Base-by-base conservation (phyloP, 2,797 vertebrate genomes). In the Petrocephalus schoutedeni region DNA sequence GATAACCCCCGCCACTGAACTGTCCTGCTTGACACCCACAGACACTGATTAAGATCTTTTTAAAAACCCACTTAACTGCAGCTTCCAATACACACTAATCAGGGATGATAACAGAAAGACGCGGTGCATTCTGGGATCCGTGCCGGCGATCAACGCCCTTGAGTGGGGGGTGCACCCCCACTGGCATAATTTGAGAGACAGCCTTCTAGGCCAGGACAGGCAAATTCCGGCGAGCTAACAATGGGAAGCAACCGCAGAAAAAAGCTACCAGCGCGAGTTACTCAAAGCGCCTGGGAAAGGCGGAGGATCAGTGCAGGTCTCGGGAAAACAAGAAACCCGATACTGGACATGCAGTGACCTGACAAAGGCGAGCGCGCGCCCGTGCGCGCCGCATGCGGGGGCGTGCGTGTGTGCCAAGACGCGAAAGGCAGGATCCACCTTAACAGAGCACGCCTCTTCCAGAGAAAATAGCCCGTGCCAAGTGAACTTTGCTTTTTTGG, bases 401-500 rank as follows among this genome's bases (percentile, higher is more conserved):
- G 71, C 36, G 71, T 77, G 71, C 19, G 36, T 77, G 71, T 77
- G 16, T n/a, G 28, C 36, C 0, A 7, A 74, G 67, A 41, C 32
- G 14, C 28, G 36, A 36, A 45, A 45, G 32, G 36, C 32, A 77
- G 71, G 71, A 45, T 77, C 71, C 71, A 77, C 71, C 71, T 77
- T 77, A 77, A 77, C 14, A 45, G 71, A 77, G 16, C 32, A 77
- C 71, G 41, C 71, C 36, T 14, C 19, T 77, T 61, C 80, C 87
- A 88, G 54, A 21, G 23, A 80, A 88, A 88, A 64, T 53, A 59
- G 28, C 19, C 45, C n/a, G 64, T 12, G 36, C 71, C 71, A 82
- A 58, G 71, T 82, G n/a, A 64, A 53, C 36, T 82, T 77, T 77
- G 67, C 53, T 87, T 74, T 58, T 67, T 32, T 74, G 36, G 67